Percentiles rank a stretch among this genome's conserved stretches.
phyloP scores from a whole-genome alignment of 2,797 vertebrate genomes.

The Xiphorhynchus erythropygius region DNA sequence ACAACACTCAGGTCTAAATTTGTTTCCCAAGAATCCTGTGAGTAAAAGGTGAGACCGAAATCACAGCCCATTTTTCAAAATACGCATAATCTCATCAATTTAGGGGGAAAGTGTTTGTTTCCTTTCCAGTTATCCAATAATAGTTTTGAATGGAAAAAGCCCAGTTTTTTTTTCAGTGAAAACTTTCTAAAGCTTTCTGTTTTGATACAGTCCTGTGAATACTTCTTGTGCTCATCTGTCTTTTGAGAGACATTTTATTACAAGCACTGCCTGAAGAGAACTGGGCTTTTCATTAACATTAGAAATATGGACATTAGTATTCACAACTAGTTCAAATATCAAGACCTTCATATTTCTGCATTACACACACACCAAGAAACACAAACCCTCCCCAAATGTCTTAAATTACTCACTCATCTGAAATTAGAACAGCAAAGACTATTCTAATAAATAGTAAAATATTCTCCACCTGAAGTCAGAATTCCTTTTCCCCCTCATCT shows the following conservation, averaged over 20 bases:
- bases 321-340: background rate
- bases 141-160: slow-evolving; percentile 29
- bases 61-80: background rate
- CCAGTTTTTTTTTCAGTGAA: background rate
- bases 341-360: background rate
- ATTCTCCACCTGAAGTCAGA: background rate
- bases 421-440: background rate
- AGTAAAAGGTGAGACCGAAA: slow-evolving; percentile 68
- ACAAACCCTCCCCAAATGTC: background rate
- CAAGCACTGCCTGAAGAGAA: background rate
- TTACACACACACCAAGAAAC: background rate
- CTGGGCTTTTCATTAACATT: background rate
- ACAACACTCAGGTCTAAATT: slow-evolving; percentile 75
- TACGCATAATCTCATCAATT: background rate
- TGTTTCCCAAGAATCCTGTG: slow-evolving; percentile 64
- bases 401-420: background rate
- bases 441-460: background rate
- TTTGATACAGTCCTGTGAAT: background rate
- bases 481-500: background rate
- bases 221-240: background rate
- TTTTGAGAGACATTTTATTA: background rate
- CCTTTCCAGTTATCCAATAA: background rate
- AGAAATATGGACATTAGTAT: background rate
- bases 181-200: background rate
- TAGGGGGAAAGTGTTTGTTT: slow-evolving; percentile 12